Evolutionary conservation across 1,140 invertebrate genomes (phyloP).

Genomic region (Octopus sinensis): DNA sequence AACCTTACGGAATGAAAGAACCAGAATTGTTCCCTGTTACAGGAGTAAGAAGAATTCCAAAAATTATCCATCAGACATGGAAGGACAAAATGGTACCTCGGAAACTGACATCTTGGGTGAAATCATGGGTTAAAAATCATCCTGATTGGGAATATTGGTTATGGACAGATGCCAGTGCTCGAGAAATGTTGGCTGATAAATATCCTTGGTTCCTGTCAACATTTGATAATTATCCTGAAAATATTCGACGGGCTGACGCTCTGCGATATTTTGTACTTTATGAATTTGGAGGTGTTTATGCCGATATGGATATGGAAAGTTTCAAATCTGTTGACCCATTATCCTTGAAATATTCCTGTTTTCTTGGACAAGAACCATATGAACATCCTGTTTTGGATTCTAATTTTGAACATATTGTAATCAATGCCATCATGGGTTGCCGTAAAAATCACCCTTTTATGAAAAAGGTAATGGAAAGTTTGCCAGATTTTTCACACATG

Average conservation of each 20-base stretch:
- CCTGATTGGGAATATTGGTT: conserved; percentile 52
- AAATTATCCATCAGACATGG: conserved; percentile 55
- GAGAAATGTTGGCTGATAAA: conserved; percentile 40
- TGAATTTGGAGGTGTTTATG: conserved; percentile 52
- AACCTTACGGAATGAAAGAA: conserved; percentile 24
- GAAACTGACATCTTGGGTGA: conserved; percentile 43
- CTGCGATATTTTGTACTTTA: conserved; percentile 50
- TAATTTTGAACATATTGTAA: conserved; percentile 47
- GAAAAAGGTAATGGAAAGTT: conserved; percentile 40
- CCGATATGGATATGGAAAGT: conserved; percentile 51
- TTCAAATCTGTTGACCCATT: conserved; percentile 43
- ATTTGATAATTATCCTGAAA: conserved; percentile 44
- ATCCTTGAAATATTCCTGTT: conserved; percentile 43
- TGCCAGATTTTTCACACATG: conserved; percentile 45
- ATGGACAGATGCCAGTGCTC: conserved; percentile 51
- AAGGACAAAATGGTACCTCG: conserved; percentile 42
- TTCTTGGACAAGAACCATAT: conserved; percentile 51
- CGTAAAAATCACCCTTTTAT: conserved; percentile 49
- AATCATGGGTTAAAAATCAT: conserved; percentile 44
- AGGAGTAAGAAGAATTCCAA: conserved; percentile 40
- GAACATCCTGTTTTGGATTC: conserved; percentile 48
- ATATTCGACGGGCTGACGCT: conserved; percentile 47
- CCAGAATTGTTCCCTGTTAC: conserved; percentile 33
- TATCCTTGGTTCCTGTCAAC: conserved; percentile 42
- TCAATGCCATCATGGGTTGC: conserved; percentile 53